phyloP scores from a whole-genome alignment of 2,888 invertebrate genomes.

The Eudasyphora cyanicolor region DNA sequence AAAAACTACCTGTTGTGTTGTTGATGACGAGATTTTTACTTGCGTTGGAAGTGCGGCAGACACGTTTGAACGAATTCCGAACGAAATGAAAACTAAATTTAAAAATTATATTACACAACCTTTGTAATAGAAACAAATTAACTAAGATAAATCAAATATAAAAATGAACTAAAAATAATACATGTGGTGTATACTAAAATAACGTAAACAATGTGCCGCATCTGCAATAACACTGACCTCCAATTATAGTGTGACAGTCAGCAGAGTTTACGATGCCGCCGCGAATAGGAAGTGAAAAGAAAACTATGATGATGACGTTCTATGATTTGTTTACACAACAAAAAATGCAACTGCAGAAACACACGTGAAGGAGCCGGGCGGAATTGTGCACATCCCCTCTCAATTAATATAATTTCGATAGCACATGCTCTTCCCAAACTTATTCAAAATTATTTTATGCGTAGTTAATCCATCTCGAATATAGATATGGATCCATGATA shows the following conservation, averaged over 20 bases:
- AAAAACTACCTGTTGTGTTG: conserved; percentile 55
- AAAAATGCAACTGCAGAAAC: too few species aligned
- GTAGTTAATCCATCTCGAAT: too few species aligned
- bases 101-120: conserved; percentile 57
- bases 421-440: too few species aligned
- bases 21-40: conserved; percentile 29
- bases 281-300: conserved; percentile 50
- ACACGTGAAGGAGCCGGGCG: too few species aligned
- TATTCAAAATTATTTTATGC: too few species aligned
- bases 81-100: conserved; percentile 51
- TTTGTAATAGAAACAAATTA: conserved; percentile 42
- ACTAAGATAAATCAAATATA: conserved; percentile 59
- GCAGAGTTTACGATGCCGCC: background rate
- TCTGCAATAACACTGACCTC: conserved; percentile 57
- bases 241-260: conserved; percentile 47
- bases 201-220: conserved; percentile 34
- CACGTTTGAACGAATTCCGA: conserved; percentile 39
- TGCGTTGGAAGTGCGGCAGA: background rate
- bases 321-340: conserved; percentile 47
- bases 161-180: conserved; percentile 58
- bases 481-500: too few species aligned
- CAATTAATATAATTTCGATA: too few species aligned
- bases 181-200: conserved; percentile 42
- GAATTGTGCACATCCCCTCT: too few species aligned
- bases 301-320: conserved; percentile 42